Evolutionary conservation across 2,797 vertebrate species (phyloP).

Genomic region (Trematomus bernacchii): DNA sequence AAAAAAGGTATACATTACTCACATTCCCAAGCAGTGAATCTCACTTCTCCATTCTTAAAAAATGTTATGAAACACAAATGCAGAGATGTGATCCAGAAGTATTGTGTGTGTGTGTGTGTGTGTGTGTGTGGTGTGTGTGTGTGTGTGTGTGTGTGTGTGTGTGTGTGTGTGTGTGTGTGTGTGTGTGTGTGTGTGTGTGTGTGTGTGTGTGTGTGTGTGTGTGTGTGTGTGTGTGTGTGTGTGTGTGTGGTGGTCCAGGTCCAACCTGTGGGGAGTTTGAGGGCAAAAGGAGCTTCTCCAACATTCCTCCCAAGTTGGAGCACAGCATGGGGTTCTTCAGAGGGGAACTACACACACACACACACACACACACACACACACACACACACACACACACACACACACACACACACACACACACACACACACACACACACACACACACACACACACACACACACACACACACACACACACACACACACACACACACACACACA

Average conservation of each 20-base stretch:
- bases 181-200: too few relatives aligned
- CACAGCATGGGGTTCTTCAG: constrained; percentile 73
- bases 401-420: constrained; percentile 28
- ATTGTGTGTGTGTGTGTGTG: constrained; percentile 10
- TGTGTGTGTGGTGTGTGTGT: constrained; percentile 13
- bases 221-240: too few relatives aligned
- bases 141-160: constrained; percentile 16
- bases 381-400: constrained; percentile 28
- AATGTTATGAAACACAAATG: too few relatives aligned
- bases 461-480: constrained; percentile 23
- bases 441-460: constrained; percentile 28
- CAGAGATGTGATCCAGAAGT: too few relatives aligned
- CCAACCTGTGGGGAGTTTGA: constrained; percentile 42
- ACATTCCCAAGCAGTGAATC: too few relatives aligned
- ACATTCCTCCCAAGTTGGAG: constrained; percentile 77
- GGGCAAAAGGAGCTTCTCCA: constrained; percentile 62
- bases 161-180: not conserved
- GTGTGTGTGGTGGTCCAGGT: constrained; percentile 10
- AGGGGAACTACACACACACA: constrained; percentile 35
- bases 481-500: constrained; percentile 29
- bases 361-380: constrained; percentile 26
- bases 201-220: too few relatives aligned
- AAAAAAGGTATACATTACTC: too few relatives aligned
- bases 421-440: constrained; percentile 25
- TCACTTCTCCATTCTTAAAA: too few relatives aligned